Evolutionary conservation across 1,140 invertebrate species (phyloP).

Genomic region (Polyergus mexicanus): DNA sequence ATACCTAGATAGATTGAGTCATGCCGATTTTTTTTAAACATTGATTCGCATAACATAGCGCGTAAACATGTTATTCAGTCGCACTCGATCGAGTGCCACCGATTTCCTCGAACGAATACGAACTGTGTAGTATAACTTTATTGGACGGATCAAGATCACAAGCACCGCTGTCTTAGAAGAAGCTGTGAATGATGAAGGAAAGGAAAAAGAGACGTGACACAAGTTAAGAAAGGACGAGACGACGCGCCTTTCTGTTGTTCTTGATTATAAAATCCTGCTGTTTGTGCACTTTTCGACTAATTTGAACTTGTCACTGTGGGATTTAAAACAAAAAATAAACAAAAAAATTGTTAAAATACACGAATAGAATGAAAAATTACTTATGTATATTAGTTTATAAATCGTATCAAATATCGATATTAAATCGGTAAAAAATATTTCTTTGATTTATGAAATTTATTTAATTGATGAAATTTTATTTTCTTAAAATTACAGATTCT

Average conservation of each 20-base stretch:
- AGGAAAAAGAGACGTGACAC: not conserved
- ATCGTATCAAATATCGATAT: not conserved
- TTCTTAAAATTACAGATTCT: not conserved
- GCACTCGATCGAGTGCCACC: not conserved
- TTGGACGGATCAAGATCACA: not conserved
- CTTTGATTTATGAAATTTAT: not conserved
- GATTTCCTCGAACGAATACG: slow-evolving; percentile 9
- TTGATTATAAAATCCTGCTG: not conserved
- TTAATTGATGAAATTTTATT: not conserved
- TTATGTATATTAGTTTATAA: not conserved
- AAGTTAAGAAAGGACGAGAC: not conserved
- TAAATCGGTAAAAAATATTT: not conserved
- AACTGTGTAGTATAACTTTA: slow-evolving; percentile 8
- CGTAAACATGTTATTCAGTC: slow-evolving; percentile 11
- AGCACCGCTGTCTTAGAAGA: not conserved
- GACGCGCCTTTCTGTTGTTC: not conserved
- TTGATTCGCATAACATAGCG: not conserved
- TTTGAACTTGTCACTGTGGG: not conserved
- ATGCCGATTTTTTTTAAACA: not conserved
- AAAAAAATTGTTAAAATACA: not conserved
- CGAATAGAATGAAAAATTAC: not conserved
- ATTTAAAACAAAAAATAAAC: not conserved
- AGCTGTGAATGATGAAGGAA: not conserved
- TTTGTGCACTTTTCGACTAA: not conserved
- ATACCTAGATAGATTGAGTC: not conserved